These are phyloP conservation scores for Carduelis carduelis DNA, from an alignment of 2,797 vertebrate genomes.

Conservation along the genomic window DNA sequence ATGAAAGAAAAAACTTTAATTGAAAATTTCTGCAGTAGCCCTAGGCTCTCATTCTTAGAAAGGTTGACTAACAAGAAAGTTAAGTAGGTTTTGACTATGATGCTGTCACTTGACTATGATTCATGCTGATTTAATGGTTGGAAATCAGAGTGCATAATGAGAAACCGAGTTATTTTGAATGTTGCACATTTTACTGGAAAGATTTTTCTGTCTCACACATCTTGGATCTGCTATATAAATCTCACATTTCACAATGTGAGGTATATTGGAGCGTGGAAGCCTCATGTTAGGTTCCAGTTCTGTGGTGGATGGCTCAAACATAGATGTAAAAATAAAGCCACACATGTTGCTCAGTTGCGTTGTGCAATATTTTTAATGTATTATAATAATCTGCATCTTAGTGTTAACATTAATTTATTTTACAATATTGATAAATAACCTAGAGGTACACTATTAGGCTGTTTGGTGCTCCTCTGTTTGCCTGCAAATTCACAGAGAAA, in stretches of 20 bases:
- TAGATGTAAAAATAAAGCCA: neutral
- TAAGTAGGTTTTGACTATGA: conserved; percentile 43
- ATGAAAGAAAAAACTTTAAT: conserved; percentile 32
- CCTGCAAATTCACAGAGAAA: neutral
- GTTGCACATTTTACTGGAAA: conserved; percentile 35
- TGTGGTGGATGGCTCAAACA: conserved; percentile 45
- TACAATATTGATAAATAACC: neutral
- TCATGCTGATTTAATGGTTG: neutral
- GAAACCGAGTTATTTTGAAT: conserved; percentile 21
- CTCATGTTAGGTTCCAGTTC: conserved; percentile 28
- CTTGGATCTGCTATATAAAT: conserved; percentile 5
- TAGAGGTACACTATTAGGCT: conserved; percentile 12
- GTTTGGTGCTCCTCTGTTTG: conserved; percentile 4
- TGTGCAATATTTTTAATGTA: conserved; percentile 72
- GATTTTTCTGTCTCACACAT: conserved; percentile 17
- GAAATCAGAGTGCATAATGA: conserved; percentile 33
- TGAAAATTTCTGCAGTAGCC: neutral
- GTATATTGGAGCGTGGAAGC: neutral
- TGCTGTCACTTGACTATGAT: conserved; percentile 36
- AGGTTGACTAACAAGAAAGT: conserved; percentile 30
- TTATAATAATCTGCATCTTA: conserved; percentile 52
- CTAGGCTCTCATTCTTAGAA: conserved; percentile 35
- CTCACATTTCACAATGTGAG: conserved; percentile 30
- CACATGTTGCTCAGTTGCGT: conserved; percentile 16
- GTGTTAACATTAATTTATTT: conserved; percentile 51